A percentile compares a stretch with the other conserved stretches of the same genome.
Evolutionary conservation across 2,888 invertebrate species (phyloP).

Genomic region (Apeira syringaria): DNA sequence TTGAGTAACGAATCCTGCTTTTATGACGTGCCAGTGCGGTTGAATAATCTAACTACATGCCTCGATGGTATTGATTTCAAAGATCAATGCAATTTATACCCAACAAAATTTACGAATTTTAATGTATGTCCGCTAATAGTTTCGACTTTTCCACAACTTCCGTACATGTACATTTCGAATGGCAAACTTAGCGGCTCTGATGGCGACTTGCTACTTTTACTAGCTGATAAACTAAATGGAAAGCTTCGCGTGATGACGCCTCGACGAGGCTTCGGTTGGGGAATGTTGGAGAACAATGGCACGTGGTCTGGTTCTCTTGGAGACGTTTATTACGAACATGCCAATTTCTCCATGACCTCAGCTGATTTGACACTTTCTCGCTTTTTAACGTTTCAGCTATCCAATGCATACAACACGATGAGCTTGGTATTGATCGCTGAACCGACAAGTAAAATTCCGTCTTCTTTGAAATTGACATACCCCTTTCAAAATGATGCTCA

Average conservation of each 20-base stretch:
- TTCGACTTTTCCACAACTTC: slow-evolving; percentile 59
- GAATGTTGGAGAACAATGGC: slow-evolving; percentile 49
- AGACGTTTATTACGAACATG: slow-evolving; percentile 56
- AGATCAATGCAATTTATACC: slow-evolving; percentile 41
- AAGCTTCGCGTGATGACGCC: slow-evolving; percentile 55
- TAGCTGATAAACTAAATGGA: slow-evolving; percentile 56
- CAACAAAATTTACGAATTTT: slow-evolving; percentile 53
- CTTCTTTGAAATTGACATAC: slow-evolving; percentile 58
- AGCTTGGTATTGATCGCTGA: slow-evolving; percentile 60
- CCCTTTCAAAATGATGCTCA: slow-evolving; percentile 50
- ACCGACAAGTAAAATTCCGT: slow-evolving; percentile 46
- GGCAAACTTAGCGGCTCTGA: slow-evolving; percentile 56
- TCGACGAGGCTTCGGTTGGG: slow-evolving; percentile 57
- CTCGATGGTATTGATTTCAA: slow-evolving; percentile 24
- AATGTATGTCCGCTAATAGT: slow-evolving; percentile 54
- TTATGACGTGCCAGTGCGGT: slow-evolving; percentile 43
- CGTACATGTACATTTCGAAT: slow-evolving; percentile 54
- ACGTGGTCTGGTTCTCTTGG: slow-evolving; percentile 67
- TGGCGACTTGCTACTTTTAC: slow-evolving; percentile 55
- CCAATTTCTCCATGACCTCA: slow-evolving; percentile 70
- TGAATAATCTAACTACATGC: slow-evolving; percentile 32
- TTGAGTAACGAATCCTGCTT: slow-evolving; percentile 44
- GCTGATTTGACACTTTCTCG: slow-evolving; percentile 54
- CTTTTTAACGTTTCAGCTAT: slow-evolving; percentile 56
- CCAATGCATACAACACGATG: slow-evolving; percentile 43